These are phyloP conservation scores for Motacilla alba DNA, from an alignment of 2,113 vertebrate genomes.

Conservation along the genomic window DNA sequence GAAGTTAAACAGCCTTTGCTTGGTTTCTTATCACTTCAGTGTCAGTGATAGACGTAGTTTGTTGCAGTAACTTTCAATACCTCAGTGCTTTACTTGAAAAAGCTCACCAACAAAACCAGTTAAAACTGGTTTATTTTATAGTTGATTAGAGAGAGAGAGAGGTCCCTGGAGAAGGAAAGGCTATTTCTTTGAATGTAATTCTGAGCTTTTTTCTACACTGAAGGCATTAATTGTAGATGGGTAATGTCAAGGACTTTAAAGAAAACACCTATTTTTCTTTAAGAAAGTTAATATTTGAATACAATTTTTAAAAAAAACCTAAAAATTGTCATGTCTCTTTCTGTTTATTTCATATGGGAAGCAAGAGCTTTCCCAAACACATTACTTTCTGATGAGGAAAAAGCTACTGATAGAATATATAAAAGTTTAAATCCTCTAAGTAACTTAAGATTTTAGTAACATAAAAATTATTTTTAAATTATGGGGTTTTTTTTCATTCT, in stretches of 20 bases:
- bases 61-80: not conserved
- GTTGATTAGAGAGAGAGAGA: not conserved
- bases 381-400: not conserved
- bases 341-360: not conserved
- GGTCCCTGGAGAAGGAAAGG: not conserved
- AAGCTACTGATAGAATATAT: not conserved
- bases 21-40: not conserved
- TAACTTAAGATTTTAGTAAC: not conserved
- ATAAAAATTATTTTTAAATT: not conserved
- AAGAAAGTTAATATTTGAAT: not conserved
- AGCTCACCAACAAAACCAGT: not conserved
- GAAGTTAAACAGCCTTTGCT: not conserved
- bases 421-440: not conserved
- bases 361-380: not conserved
- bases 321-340: not conserved
- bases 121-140: not conserved
- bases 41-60: not conserved
- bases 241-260: not conserved
- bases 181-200: not conserved
- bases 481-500: not conserved
- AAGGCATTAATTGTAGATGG: not conserved
- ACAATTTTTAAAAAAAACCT: not conserved
- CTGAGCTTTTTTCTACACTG: not conserved
- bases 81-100: not conserved
- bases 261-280: not conserved